Conservation (phyloP, 2,797 vertebrate genomes). For the Champsocephalus gunnari region DNA sequence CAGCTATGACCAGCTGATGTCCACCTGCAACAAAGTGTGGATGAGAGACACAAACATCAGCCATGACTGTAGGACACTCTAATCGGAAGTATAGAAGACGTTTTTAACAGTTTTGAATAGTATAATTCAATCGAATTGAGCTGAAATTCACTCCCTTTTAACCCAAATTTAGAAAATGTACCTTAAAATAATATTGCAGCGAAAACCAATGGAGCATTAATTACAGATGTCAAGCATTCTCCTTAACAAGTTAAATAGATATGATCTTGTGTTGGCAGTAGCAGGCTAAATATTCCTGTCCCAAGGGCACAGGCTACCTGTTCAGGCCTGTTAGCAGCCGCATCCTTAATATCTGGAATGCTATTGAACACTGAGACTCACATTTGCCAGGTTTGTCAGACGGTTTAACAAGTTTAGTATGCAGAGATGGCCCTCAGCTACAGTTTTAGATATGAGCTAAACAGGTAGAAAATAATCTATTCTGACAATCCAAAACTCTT, state of each 20-base stretch:
- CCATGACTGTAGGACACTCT: background rate
- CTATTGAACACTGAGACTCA: slow-evolving; percentile 30
- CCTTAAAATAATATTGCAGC: background rate
- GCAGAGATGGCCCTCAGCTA: slow-evolving; percentile 12
- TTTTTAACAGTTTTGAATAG: background rate
- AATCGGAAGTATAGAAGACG: background rate
- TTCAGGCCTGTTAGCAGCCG: slow-evolving; percentile 53
- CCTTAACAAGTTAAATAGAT: background rate
- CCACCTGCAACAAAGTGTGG: slow-evolving; percentile 38
- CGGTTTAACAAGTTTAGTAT: background rate
- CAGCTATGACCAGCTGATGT: slow-evolving; percentile 27
- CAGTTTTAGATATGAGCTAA: slow-evolving; percentile 8
- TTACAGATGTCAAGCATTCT: background rate
- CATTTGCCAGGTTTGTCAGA: slow-evolving; percentile 5
- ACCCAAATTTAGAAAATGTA: background rate
- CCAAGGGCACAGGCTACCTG: slow-evolving; percentile 56
- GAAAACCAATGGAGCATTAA: background rate
- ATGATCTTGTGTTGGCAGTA: slow-evolving; percentile 27
- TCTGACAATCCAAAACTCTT: background rate
- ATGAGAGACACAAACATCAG: slow-evolving; percentile 8
- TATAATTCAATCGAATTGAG: background rate
- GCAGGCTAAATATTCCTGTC: slow-evolving; percentile 50
- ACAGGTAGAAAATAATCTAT: no score
- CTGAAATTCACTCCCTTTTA: background rate
- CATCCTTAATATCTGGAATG: slow-evolving; percentile 59